Percentiles rank a stretch among this genome's conserved stretches.
These are phyloP conservation scores for Colletes collaris DNA, from an alignment of 2,888 invertebrate genomes.

Conservation along the genomic window DNA sequence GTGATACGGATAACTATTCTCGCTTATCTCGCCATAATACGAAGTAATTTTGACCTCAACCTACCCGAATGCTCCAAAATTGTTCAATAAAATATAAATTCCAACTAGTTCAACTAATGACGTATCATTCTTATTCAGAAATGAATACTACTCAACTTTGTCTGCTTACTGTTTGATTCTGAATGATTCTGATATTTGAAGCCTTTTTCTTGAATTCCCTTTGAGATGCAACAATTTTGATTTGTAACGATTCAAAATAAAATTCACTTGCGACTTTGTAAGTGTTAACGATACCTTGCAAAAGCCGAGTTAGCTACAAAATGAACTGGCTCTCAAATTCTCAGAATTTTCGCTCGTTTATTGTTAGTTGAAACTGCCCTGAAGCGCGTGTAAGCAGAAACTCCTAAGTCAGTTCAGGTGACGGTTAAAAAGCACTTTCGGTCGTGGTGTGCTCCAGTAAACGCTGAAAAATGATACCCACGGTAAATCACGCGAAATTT, in stretches of 20 bases:
- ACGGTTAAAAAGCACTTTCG: constrained; percentile 9
- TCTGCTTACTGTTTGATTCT: no score
- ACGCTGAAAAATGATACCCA: background rate
- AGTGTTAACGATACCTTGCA: background rate
- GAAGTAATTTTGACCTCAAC: background rate
- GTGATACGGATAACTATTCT: constrained; percentile 4
- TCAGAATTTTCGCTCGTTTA: background rate
- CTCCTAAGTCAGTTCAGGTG: constrained; percentile 9
- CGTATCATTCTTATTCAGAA: no score
- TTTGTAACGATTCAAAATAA: no score
- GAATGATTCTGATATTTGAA: no score
- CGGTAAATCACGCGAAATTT: background rate
- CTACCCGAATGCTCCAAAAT: no score
- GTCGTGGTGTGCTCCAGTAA: constrained; percentile 2
- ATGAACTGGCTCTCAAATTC: constrained; percentile 2
- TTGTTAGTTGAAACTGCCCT: background rate
- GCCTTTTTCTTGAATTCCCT: no score
- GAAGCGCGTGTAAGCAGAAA: constrained; percentile 12
- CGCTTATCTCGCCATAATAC: background rate
- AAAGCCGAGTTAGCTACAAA: background rate
- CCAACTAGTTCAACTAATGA: no score
- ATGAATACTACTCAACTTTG: no score
- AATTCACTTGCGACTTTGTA: no score
- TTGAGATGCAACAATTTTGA: no score
- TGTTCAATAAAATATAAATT: no score